Evolutionary conservation across 2,888 invertebrate species (phyloP).

Genomic region (Rhagonycha lutea): DNA sequence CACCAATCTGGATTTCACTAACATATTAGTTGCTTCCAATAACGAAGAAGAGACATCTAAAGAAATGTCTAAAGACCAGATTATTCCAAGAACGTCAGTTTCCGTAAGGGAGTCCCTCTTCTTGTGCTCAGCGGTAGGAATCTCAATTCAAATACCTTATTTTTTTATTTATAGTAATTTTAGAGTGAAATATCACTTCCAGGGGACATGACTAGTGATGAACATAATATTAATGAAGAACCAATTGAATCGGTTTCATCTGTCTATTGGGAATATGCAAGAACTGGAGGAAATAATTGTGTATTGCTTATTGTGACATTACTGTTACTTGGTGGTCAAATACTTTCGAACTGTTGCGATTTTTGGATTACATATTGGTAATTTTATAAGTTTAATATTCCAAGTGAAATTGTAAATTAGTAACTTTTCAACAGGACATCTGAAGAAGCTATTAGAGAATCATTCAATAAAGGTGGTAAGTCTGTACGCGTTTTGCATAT

Average conservation of each 20-base stretch:
- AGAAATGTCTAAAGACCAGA: not conserved
- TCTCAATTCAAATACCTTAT: not conserved
- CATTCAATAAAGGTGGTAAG: not conserved
- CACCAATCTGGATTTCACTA: conserved; percentile 65
- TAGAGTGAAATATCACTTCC: not conserved
- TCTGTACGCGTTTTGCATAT: not conserved
- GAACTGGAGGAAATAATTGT: conserved; percentile 31
- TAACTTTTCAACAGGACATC: not conserved
- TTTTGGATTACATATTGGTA: conserved; percentile 36
- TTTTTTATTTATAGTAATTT: not conserved
- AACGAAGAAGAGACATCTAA: conserved; percentile 30
- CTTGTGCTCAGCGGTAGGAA: not conserved
- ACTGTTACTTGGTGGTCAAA: conserved; percentile 27
- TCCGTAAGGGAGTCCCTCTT: not conserved
- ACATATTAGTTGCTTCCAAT: conserved; percentile 46
- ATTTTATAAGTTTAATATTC: not conserved
- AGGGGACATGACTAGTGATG: not conserved
- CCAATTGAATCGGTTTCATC: conserved; percentile 16
- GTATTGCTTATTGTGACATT: conserved; percentile 20
- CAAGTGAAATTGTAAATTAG: not conserved
- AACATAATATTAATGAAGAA: conserved; percentile 34
- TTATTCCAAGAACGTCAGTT: not conserved
- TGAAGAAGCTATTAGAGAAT: not conserved
- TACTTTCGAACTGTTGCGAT: conserved; percentile 30
- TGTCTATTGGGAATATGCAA: conserved; percentile 30